phyloP scores from a whole-genome alignment of 2,888 invertebrate species.

The Caenorhabditis sinica region DNA sequence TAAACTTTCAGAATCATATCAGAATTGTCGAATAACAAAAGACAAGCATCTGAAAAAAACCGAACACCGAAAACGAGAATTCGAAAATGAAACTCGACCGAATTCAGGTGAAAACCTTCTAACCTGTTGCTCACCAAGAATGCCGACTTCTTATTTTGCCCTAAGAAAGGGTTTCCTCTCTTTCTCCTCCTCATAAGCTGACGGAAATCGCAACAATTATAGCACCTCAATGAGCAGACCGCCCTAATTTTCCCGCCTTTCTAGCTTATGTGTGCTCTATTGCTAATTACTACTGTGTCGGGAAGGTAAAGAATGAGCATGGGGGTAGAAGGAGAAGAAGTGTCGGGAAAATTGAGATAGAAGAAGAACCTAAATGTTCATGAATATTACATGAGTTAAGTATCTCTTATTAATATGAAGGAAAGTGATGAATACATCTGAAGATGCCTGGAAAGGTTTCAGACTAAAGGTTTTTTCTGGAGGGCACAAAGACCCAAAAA shows the following conservation, averaged over 20 bases:
- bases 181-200: slow-evolving; percentile 10
- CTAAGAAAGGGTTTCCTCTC: slow-evolving; percentile 2
- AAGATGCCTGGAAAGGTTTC: too few species aligned
- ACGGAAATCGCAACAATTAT: slow-evolving; percentile 52
- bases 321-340: background rate
- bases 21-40: too few species aligned
- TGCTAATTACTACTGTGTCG: slow-evolving; percentile 28
- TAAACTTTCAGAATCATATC: too few species aligned
- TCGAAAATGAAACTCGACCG: too few species aligned
- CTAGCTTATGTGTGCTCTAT: background rate
- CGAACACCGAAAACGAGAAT: too few species aligned
- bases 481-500: too few species aligned
- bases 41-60: too few species aligned
- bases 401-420: background rate
- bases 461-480: too few species aligned
- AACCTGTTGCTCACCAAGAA: background rate
- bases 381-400: slow-evolving; percentile 3
- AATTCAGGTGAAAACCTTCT: background rate
- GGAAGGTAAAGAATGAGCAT: background rate
- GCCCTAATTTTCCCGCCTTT: slow-evolving; percentile 18
- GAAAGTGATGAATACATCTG: too few species aligned
- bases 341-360: background rate
- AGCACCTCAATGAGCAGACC: slow-evolving; percentile 38
- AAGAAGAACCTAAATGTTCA: background rate
- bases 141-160: background rate